phyloP scores from a whole-genome alignment of 2,888 invertebrate species.

The Polyploca ridens region DNA sequence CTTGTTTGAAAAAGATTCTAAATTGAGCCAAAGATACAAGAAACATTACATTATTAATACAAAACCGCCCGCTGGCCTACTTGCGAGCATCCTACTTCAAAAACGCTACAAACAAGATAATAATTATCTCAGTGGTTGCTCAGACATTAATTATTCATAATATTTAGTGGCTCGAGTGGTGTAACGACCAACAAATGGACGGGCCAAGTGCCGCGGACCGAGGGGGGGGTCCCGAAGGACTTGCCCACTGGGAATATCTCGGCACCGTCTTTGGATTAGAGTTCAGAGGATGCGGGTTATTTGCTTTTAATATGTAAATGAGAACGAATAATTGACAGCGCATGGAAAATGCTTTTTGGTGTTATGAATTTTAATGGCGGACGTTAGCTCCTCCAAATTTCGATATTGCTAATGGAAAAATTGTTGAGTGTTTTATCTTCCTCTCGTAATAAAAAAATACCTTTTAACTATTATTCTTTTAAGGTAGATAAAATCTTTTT shows the following conservation, averaged over 20 bases:
- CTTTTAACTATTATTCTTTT: not conserved
- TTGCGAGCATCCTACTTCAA: slow-evolving; percentile 35
- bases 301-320: slow-evolving; percentile 42
- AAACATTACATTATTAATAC: slow-evolving; percentile 34
- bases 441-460: no score
- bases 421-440: not conserved
- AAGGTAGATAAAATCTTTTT: not conserved
- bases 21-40: slow-evolving; percentile 18
- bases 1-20: no score
- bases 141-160: slow-evolving; percentile 64
- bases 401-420: not conserved
- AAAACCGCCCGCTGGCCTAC: slow-evolving; percentile 31
- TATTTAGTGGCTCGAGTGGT: slow-evolving; percentile 55
- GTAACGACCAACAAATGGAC: slow-evolving; percentile 63
- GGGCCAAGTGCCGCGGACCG: slow-evolving; percentile 24
- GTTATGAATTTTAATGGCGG: slow-evolving; percentile 10
- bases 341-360: slow-evolving; percentile 5
- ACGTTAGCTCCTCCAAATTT: not conserved
- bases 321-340: slow-evolving; percentile 39
- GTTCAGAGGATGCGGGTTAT: slow-evolving; percentile 8
- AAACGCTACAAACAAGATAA: slow-evolving; percentile 37
- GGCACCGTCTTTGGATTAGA: slow-evolving; percentile 21
- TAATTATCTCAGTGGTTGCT: slow-evolving; percentile 46
- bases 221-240: slow-evolving; percentile 20
- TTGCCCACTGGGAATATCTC: slow-evolving; percentile 2